Percentiles rank a stretch among this genome's conserved stretches.
These are phyloP conservation scores for Polyommatus iphigenia DNA, from an alignment of 2,888 invertebrate genomes.

Conservation along the genomic window DNA sequence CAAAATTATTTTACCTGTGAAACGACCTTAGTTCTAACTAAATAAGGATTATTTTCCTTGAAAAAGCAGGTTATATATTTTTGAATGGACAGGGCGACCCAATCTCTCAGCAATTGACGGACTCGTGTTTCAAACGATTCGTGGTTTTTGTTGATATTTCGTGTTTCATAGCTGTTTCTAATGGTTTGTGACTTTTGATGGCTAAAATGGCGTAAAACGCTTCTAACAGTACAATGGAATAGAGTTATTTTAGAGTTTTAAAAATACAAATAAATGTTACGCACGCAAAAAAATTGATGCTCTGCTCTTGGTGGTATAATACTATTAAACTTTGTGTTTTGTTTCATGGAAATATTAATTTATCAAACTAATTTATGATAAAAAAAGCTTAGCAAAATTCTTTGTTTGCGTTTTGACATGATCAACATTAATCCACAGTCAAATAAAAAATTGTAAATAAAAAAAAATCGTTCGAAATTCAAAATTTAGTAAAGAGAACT, in stretches of 20 bases:
- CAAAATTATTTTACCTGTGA: not conserved
- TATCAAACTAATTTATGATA: not conserved
- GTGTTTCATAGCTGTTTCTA: not conserved
- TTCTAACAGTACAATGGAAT: not conserved
- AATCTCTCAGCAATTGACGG: constrained; percentile 22
- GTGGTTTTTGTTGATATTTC: not conserved
- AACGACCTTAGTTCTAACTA: not conserved
- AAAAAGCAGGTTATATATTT: not conserved
- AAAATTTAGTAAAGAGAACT: constrained; percentile 54
- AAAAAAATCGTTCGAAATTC: constrained; percentile 61
- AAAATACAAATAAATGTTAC: not conserved
- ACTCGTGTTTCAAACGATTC: constrained; percentile 16
- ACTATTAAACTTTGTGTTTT: not conserved
- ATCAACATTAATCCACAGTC: not conserved
- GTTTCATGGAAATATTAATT: not conserved
- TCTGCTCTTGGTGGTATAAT: too few relatives aligned
- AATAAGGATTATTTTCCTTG: not conserved
- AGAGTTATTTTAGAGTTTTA: not conserved
- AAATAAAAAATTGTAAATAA: not conserved
- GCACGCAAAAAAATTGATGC: too few relatives aligned
- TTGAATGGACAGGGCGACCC: not conserved
- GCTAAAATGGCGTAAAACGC: not conserved
- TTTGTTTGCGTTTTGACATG: not conserved
- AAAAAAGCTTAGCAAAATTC: not conserved
- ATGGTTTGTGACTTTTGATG: constrained; percentile 19